A percentile compares a stretch with the other conserved stretches of the same genome.
phyloP scores from a whole-genome alignment of 2,113 vertebrate genomes.

The Recurvirostra avosetta region DNA sequence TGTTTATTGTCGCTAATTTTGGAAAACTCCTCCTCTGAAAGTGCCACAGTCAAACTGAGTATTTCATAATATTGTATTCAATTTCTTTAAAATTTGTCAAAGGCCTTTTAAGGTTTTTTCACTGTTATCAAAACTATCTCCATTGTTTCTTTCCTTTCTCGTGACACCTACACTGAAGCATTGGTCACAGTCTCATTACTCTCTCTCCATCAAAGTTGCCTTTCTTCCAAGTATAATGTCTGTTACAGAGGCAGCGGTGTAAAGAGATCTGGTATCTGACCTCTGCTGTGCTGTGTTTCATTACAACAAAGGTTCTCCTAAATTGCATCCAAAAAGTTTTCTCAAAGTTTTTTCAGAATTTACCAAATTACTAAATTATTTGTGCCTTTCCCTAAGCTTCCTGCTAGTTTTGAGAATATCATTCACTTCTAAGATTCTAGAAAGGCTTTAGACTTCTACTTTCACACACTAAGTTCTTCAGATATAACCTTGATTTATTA shows the following conservation, averaged over 20 bases:
- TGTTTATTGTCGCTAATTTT: background rate
- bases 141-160: background rate
- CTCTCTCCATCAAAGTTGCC: background rate
- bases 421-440: background rate
- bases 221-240: background rate
- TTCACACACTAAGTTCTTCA: background rate
- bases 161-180: background rate
- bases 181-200: background rate
- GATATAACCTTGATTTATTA: background rate
- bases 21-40: background rate
- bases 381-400: background rate
- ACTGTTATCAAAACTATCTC: background rate
- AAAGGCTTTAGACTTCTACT: background rate
- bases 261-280: background rate
- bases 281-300: background rate
- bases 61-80: background rate
- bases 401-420: background rate
- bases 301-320: background rate
- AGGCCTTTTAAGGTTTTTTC: background rate
- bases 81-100: background rate
- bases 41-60: background rate
- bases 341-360: background rate
- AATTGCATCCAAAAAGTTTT: background rate
- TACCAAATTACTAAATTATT: background rate
- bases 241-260: background rate